A percentile compares a stretch with the other conserved stretches of the same genome.
Evolutionary conservation across 2,113 vertebrate genomes (phyloP).

Genomic region (Labeo rohita): DNA sequence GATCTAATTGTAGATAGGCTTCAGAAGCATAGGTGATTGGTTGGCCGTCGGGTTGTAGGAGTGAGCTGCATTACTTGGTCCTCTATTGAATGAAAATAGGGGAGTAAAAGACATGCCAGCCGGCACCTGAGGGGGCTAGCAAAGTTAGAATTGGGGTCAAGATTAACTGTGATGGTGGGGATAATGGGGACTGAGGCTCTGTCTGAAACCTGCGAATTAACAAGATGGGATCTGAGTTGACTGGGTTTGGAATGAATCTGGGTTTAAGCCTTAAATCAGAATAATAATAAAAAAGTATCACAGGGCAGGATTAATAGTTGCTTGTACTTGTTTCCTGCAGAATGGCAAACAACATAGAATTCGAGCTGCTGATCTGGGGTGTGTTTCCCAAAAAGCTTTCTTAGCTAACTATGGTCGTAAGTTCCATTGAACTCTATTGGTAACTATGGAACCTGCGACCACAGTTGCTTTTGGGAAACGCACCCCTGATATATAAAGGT

Average conservation of each 20-base stretch:
- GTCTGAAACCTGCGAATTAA: not conserved
- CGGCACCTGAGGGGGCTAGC: not conserved
- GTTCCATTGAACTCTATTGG: too few species aligned
- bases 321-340: not conserved
- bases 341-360: not conserved
- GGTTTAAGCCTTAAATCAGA: not conserved
- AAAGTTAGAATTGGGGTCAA: slow-evolving; percentile 1
- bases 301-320: not conserved
- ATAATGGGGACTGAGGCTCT: not conserved
- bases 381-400: too few species aligned
- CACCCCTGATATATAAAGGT: not conserved
- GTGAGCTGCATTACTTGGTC: not conserved
- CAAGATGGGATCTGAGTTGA: not conserved
- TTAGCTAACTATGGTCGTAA: too few species aligned
- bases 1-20: not conserved
- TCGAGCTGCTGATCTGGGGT: too few species aligned
- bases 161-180: not conserved
- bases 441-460: too few species aligned
- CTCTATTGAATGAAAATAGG: not conserved
- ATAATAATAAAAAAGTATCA: not conserved
- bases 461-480: too few species aligned
- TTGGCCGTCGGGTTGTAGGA: not conserved
- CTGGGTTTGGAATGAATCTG: not conserved
- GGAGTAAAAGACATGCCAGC: not conserved
- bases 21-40: not conserved